phyloP scores from a whole-genome alignment of 1,140 invertebrate genomes.

The Drosophila funebris region DNA sequence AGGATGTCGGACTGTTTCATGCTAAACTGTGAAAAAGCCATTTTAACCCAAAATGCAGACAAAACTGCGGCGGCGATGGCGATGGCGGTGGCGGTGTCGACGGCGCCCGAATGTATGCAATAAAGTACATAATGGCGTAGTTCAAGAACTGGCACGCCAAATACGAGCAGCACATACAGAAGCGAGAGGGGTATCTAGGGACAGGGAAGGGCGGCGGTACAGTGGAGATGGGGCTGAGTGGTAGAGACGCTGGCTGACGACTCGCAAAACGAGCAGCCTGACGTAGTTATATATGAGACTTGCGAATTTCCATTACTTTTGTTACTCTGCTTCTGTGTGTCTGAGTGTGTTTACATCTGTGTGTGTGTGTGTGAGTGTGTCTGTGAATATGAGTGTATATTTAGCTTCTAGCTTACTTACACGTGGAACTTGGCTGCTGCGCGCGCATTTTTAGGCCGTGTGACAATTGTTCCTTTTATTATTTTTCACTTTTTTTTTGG shows the following conservation, averaged over 20 bases:
- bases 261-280: conserved; percentile 44
- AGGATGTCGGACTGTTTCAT: conserved; percentile 34
- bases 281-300: conserved; percentile 44
- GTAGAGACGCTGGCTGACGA: conserved; percentile 32
- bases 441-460: conserved; percentile 76
- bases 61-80: conserved; percentile 50
- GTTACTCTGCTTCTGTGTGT: conserved; percentile 41
- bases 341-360: conserved; percentile 7
- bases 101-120: conserved; percentile 78
- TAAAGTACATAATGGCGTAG: conserved; percentile 80
- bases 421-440: conserved; percentile 64
- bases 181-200: not conserved
- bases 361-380: conserved; percentile 7
- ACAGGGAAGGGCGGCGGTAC: not conserved
- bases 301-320: conserved; percentile 73
- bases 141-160: conserved; percentile 69
- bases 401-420: conserved; percentile 28
- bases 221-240: conserved; percentile 14
- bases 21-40: conserved; percentile 66
- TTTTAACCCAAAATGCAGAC: conserved; percentile 50
- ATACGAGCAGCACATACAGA: not conserved
- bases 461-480: conserved; percentile 56
- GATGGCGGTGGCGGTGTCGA: conserved; percentile 36
- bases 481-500: conserved; percentile 12
- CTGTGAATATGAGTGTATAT: conserved; percentile 16